Evolutionary conservation across 64 coral and sea anemone genomes (phyloP).

Genomic region (Montipora foliosa): DNA sequence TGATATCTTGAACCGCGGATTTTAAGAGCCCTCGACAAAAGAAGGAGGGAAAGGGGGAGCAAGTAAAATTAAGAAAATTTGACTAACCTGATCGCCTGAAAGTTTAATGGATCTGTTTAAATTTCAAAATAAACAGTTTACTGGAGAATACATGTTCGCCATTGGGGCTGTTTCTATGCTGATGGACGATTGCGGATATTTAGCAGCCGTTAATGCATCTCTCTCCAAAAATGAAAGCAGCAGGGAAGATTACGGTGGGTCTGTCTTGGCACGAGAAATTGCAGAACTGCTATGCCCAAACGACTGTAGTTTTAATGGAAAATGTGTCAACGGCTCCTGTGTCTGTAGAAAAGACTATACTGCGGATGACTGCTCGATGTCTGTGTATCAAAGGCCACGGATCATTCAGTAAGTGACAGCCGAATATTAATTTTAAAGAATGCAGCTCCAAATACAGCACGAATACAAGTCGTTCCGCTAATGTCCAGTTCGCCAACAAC

Average conservation of each 20-base stretch:
- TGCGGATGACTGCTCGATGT: not conserved
- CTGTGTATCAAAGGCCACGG: not conserved
- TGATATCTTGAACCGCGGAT: too few relatives aligned
- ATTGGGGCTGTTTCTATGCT: not conserved
- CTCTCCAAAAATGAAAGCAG: not conserved
- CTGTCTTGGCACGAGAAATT: not conserved
- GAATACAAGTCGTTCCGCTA: too few relatives aligned
- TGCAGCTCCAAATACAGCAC: too few relatives aligned
- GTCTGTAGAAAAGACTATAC: constrained; percentile 40
- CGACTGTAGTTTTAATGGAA: too few relatives aligned
- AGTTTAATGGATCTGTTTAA: too few relatives aligned
- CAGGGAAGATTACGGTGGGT: not conserved
- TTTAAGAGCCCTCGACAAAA: too few relatives aligned
- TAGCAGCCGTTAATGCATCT: constrained; percentile 15
- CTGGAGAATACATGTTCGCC: constrained; percentile 23
- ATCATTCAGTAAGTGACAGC: not conserved
- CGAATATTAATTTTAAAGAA: too few relatives aligned
- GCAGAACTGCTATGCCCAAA: too few relatives aligned
- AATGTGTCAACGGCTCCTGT: constrained; percentile 39
- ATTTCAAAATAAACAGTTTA: not conserved
- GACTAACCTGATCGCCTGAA: too few relatives aligned
- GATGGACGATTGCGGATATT: constrained; percentile 35
- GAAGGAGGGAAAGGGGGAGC: too few relatives aligned
- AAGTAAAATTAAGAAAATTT: too few relatives aligned
- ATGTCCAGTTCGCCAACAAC: too few relatives aligned